phyloP scores from a whole-genome alignment of 2,888 invertebrate genomes.

The Dichetophora obliterata region DNA sequence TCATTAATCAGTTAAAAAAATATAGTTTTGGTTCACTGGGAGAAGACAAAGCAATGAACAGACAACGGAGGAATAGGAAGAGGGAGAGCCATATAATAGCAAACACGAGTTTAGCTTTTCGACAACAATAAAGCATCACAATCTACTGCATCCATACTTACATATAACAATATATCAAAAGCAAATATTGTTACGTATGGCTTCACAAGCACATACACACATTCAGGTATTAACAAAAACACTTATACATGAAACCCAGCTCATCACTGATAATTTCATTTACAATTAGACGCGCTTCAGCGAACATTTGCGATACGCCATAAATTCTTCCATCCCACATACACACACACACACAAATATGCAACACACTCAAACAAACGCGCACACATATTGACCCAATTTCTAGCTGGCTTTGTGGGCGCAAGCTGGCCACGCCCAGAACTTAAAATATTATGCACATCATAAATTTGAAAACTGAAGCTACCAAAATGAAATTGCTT shows the following conservation, averaged over 20 bases:
- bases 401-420: not conserved
- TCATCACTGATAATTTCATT: constrained; percentile 25
- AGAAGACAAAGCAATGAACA: too few species aligned
- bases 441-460: not conserved
- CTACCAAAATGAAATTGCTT: not conserved
- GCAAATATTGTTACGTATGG: not conserved
- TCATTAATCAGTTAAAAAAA: too few species aligned
- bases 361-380: not conserved
- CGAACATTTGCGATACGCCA: not conserved
- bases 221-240: too few species aligned
- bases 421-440: constrained; percentile 1
- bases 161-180: not conserved
- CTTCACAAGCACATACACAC: not conserved
- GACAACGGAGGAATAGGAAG: too few species aligned
- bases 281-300: constrained; percentile 33
- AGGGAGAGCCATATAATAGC: too few species aligned
- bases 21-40: too few species aligned
- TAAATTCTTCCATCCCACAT: not conserved
- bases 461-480: not conserved
- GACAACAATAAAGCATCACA: too few species aligned
- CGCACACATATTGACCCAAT: not conserved
- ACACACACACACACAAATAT: not conserved
- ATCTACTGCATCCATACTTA: not conserved
- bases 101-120: too few species aligned
- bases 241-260: not conserved